These are phyloP conservation scores for Spisula subtruncata DNA, from an alignment of 2,888 invertebrate genomes.

Conservation along the genomic window DNA sequence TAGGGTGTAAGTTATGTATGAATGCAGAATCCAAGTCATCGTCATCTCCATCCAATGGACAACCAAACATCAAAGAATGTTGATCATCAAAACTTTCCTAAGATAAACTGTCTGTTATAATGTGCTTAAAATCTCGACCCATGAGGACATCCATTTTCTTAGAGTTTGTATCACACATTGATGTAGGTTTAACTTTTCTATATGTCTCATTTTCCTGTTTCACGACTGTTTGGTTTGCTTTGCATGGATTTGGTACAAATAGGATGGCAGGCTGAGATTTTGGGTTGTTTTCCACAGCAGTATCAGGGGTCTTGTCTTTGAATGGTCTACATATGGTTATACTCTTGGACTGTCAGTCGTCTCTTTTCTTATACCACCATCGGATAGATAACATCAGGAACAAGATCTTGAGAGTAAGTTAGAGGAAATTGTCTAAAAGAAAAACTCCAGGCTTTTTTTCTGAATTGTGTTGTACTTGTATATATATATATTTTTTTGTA, in stretches of 20 bases:
- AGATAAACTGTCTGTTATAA: constrained; percentile 38
- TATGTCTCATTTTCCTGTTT: too few relatives aligned
- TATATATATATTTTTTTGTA: too few relatives aligned
- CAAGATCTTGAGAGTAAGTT: too few relatives aligned
- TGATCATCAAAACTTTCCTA: constrained; percentile 54
- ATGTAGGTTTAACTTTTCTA: too few relatives aligned
- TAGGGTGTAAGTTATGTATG: constrained; percentile 33
- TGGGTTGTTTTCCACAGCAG: neutral
- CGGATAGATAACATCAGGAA: too few relatives aligned
- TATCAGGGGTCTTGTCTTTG: constrained; percentile 26
- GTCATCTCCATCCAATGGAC: constrained; percentile 55
- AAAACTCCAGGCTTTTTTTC: too few relatives aligned
- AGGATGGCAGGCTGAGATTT: constrained; percentile 50
- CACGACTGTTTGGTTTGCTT: too few relatives aligned
- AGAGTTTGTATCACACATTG: neutral
- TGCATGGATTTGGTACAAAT: constrained; percentile 61
- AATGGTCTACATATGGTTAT: constrained; percentile 44
- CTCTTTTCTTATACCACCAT: too few relatives aligned
- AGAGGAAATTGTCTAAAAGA: too few relatives aligned
- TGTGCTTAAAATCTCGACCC: neutral
- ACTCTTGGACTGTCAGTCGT: constrained; percentile 19
- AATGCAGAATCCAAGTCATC: constrained; percentile 49
- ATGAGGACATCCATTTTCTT: neutral
- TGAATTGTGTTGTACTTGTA: too few relatives aligned
- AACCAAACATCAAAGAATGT: constrained; percentile 58